A percentile compares a stretch with the other conserved stretches of the same genome.
Conservation (phyloP, 2,797 vertebrate species). For the Phataginus tetradactyla region DNA sequence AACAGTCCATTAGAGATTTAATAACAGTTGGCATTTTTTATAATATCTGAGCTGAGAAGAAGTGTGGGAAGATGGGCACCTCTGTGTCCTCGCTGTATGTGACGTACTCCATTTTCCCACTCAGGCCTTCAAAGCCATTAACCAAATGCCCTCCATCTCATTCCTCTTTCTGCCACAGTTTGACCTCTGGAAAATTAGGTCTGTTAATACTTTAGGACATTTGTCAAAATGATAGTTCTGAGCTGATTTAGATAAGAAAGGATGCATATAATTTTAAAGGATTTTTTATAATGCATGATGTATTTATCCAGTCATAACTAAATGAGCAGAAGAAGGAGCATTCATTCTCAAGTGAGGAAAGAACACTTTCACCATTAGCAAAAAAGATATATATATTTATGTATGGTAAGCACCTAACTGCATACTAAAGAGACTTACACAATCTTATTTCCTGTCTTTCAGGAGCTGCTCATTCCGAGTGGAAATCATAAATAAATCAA, state of each 20-base stretch:
- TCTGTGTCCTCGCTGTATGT: neutral
- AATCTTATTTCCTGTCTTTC: slow-evolving; percentile 42
- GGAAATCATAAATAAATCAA: slow-evolving; percentile 58
- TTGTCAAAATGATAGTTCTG: neutral
- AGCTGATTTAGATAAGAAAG: slow-evolving; percentile 33
- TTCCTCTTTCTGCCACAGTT: neutral
- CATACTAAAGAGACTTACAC: slow-evolving; percentile 9
- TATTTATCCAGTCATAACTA: neutral
- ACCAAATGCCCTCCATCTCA: neutral
- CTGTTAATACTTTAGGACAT: slow-evolving; percentile 21
- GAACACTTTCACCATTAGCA: neutral
- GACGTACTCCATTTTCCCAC: neutral
- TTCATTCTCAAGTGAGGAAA: neutral
- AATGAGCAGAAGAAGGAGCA: neutral
- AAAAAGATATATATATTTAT: neutral
- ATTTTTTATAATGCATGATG: neutral
- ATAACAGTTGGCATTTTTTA: neutral
- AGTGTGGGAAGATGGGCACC: neutral
- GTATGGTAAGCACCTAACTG: neutral
- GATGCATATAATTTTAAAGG: neutral
- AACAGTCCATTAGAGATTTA: neutral
- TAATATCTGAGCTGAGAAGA: neutral
- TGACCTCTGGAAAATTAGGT: slow-evolving; percentile 54
- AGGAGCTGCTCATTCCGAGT: slow-evolving; percentile 1
- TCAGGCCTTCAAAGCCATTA: neutral